Conservation (phyloP, 2,113 vertebrate species). For the Sinocyclocheilus grahami region DNA sequence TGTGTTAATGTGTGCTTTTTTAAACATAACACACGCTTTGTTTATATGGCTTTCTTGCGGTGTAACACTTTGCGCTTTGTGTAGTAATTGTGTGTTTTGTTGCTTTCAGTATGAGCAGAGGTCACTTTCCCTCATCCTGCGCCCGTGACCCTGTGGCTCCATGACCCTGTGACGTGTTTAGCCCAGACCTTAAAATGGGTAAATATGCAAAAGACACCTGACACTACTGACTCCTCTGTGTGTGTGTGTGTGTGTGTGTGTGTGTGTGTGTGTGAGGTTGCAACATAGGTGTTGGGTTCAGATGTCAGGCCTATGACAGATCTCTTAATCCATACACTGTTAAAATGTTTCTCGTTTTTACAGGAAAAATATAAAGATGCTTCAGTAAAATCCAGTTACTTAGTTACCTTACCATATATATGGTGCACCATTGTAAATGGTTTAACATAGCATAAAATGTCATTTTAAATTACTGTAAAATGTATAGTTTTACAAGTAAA, state of each 20-base stretch:
- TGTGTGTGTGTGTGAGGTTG: conserved; percentile 17
- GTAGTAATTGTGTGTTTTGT: conserved; percentile 39
- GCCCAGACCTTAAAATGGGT: conserved; percentile 45
- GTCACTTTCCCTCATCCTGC: conserved; percentile 24
- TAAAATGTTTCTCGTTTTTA: no score
- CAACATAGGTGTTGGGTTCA: conserved; percentile 5
- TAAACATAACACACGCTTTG: not conserved
- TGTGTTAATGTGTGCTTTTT: conserved; percentile 11
- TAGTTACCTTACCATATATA: not conserved
- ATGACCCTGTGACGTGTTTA: conserved; percentile 48
- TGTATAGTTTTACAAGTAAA: not conserved
- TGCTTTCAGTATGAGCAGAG: conserved; percentile 55
- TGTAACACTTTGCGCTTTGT: not conserved
- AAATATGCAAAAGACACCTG: conserved; percentile 46
- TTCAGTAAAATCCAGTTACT: not conserved
- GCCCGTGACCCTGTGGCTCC: conserved; percentile 36
- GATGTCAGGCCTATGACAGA: not conserved
- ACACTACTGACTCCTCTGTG: not conserved
- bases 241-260: conserved; percentile 16
- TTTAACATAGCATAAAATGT: no score
- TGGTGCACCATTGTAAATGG: no score
- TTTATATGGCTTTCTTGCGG: not conserved
- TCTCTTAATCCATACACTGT: not conserved
- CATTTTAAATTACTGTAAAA: not conserved
- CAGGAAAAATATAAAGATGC: not conserved